Conservation (phyloP, 2,888 invertebrate genomes). For the Sinodicranocentrus sp. region DNA sequence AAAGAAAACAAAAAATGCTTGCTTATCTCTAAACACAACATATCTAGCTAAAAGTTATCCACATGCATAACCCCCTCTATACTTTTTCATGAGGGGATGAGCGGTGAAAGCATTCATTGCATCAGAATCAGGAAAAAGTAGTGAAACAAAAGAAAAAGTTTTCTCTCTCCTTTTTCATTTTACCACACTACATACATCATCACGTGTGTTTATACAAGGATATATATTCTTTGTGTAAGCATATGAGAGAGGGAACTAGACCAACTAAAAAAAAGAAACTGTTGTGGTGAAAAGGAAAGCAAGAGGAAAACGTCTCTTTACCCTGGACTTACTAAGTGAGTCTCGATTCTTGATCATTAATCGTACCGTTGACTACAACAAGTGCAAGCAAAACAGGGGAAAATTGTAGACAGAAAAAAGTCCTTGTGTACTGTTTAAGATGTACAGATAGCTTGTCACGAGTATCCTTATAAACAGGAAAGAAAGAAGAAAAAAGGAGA, state of each 20-base stretch:
- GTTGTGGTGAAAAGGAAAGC: neutral
- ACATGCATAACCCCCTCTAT: neutral
- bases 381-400: constrained; percentile 20
- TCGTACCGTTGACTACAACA: constrained; percentile 31
- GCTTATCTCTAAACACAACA: no score
- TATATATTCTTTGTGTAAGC: neutral
- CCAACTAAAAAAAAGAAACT: neutral
- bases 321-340: constrained; percentile 2
- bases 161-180: neutral
- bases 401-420: neutral
- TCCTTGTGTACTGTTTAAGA: neutral
- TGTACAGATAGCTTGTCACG: neutral
- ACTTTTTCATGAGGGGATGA: neutral
- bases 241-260: neutral
- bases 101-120: constrained; percentile 7
- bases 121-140: constrained; percentile 3
- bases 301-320: neutral
- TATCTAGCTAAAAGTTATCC: no score
- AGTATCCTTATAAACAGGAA: neutral
- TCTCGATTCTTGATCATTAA: constrained; percentile 41
- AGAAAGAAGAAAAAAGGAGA: neutral
- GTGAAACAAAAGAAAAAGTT: constrained; percentile 4
- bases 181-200: neutral
- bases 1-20: neutral
- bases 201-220: neutral